Evolutionary conservation across 1,140 invertebrate species (phyloP).

Genomic region (Argopecten irradians): DNA sequence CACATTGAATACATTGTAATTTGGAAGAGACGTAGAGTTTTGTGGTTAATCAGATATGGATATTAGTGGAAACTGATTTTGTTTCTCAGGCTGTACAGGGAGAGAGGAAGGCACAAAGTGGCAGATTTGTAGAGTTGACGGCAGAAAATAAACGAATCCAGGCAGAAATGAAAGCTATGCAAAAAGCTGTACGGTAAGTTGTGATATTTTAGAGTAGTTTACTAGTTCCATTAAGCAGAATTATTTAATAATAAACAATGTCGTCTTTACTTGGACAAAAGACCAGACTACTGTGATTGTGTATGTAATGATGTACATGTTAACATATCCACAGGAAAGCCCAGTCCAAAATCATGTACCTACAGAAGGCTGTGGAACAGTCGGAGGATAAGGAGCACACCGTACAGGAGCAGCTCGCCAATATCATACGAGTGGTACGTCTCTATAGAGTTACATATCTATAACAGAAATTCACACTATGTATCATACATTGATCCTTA

Average conservation of each 20-base stretch:
- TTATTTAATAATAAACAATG: not conserved
- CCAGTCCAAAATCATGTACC: slow-evolving; percentile 67
- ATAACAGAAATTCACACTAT: not conserved
- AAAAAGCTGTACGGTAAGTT: slow-evolving; percentile 64
- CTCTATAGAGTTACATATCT: not conserved
- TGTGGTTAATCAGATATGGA: not conserved
- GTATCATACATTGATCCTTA: not conserved
- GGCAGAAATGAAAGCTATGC: slow-evolving; percentile 64
- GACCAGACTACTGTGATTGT: not conserved
- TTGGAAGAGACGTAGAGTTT: too few species aligned
- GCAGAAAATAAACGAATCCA: slow-evolving; percentile 65
- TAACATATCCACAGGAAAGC: slow-evolving; percentile 56
- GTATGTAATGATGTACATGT: not conserved
- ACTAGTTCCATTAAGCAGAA: not conserved
- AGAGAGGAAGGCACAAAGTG: slow-evolving; percentile 63
- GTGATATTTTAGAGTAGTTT: not conserved
- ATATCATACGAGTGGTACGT: slow-evolving; percentile 72
- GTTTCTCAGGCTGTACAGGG: slow-evolving; percentile 59
- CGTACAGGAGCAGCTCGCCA: slow-evolving; percentile 68
- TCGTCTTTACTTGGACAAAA: not conserved
- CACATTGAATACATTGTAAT: too few species aligned
- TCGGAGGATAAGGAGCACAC: slow-evolving; percentile 71
- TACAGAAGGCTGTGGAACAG: slow-evolving; percentile 69
- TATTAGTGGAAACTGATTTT: not conserved
- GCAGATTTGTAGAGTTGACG: slow-evolving; percentile 59